Percentiles rank a stretch among this genome's conserved stretches.
Evolutionary conservation across 2,888 invertebrate genomes (phyloP).

Genomic region (Tigriopus californicus): DNA sequence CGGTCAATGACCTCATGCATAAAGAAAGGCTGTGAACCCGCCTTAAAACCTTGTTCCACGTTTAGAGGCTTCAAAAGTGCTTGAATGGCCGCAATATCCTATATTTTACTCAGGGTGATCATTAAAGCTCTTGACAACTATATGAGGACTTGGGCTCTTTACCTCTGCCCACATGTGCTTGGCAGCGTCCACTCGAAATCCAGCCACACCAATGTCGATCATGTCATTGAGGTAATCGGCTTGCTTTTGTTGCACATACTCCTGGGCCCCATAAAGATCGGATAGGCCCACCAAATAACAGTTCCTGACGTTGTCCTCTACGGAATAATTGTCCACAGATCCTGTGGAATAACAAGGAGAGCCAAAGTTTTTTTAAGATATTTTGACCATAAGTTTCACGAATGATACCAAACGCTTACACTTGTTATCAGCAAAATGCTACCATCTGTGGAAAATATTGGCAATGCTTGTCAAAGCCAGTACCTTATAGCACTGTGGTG

Average conservation of each 20-base stretch:
- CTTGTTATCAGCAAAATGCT: too few species aligned
- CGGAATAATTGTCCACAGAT: slow-evolving; percentile 3
- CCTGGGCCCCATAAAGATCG: slow-evolving; percentile 29
- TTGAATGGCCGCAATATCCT: slow-evolving; percentile 35
- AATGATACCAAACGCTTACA: too few species aligned
- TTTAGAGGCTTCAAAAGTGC: slow-evolving; percentile 16
- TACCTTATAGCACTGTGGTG: too few species aligned
- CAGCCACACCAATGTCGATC: slow-evolving; percentile 28
- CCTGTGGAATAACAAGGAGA: slow-evolving; percentile 28
- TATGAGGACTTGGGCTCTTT: not conserved
- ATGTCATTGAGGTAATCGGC: slow-evolving; percentile 28
- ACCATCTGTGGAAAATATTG: too few species aligned
- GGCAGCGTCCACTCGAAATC: slow-evolving; percentile 32
- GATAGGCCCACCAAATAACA: slow-evolving; percentile 30
- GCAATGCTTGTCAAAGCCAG: too few species aligned
- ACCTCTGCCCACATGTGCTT: slow-evolving; percentile 42
- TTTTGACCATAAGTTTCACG: too few species aligned
- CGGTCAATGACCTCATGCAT: slow-evolving; percentile 17
- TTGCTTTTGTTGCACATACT: slow-evolving; percentile 26
- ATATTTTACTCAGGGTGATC: too few species aligned
- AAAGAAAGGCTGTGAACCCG: slow-evolving; percentile 17
- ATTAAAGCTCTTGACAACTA: too few species aligned
- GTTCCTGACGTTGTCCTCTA: slow-evolving; percentile 25
- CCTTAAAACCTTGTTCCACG: slow-evolving; percentile 17
- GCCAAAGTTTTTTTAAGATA: too few species aligned